These are phyloP conservation scores for Malurus elegans DNA, from an alignment of 2,113 vertebrate genomes.

Conservation along the genomic window DNA sequence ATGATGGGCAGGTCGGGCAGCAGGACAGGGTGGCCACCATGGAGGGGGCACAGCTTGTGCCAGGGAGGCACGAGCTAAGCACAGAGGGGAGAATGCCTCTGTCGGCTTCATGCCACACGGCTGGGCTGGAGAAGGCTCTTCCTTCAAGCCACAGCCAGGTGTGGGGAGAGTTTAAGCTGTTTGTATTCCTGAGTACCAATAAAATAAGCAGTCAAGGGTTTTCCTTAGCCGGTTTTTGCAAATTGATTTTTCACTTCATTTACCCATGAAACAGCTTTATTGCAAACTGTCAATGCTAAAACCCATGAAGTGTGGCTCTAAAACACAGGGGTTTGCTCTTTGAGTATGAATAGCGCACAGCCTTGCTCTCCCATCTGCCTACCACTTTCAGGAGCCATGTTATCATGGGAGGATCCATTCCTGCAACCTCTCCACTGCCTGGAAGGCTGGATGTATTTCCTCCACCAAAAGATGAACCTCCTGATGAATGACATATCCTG, in stretches of 20 bases:
- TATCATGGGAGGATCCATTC: not conserved
- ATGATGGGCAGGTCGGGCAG: fast-evolving
- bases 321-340: not conserved
- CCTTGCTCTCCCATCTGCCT: fast-evolving
- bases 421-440: not conserved
- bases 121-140: not conserved
- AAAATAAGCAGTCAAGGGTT: not conserved
- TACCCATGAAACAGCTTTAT: not conserved
- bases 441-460: not conserved
- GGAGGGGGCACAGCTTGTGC: not conserved
- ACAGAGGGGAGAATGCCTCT: fast-evolving
- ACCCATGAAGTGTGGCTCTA: not conserved
- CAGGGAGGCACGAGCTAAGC: not conserved
- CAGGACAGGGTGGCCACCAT: fast-evolving
- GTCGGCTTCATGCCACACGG: not conserved
- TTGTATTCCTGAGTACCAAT: not conserved
- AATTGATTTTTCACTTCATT: not conserved
- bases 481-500: fast-evolving
- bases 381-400: fast-evolving
- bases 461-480: not conserved
- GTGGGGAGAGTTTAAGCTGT: not conserved
- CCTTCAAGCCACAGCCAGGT: not conserved
- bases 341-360: not conserved
- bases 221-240: not conserved
- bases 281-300: not conserved